Conservation (phyloP, 1,140 invertebrate genomes). For the Eriocheir sinensis region DNA sequence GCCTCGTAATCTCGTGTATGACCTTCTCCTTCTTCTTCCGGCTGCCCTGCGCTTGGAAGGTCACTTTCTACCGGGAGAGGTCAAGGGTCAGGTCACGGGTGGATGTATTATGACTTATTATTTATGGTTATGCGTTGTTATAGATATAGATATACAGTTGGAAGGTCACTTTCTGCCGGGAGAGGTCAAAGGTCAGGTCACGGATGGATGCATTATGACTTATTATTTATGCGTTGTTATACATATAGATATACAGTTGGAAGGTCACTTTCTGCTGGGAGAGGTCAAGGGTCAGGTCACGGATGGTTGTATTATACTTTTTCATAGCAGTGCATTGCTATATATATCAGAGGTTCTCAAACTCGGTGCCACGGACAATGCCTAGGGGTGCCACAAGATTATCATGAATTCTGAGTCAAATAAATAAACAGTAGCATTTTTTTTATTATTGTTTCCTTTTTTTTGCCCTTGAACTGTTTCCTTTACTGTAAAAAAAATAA, state of each 20-base stretch:
- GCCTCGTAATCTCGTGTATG: background rate
- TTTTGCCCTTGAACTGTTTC: too few species aligned
- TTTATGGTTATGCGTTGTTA: background rate
- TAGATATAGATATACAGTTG: background rate
- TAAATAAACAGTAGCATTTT: too few species aligned
- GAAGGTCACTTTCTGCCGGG: background rate
- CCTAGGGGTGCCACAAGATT: too few species aligned
- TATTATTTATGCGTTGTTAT: background rate
- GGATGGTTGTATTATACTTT: background rate
- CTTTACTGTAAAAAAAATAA: too few species aligned
- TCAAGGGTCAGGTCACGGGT: too few species aligned
- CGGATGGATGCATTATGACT: background rate
- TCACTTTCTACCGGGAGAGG: background rate
- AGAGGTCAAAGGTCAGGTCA: too few species aligned
- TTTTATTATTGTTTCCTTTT: too few species aligned
- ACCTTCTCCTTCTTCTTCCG: background rate
- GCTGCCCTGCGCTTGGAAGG: background rate
- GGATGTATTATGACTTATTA: background rate
- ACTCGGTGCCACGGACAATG: too few species aligned
- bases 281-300: too few species aligned
- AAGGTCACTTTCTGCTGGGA: background rate
- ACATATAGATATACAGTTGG: background rate
- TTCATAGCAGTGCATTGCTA: too few species aligned
- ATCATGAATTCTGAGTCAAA: too few species aligned
- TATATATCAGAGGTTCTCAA: too few species aligned